A percentile compares a stretch with the other conserved stretches of the same genome.
phyloP scores from a whole-genome alignment of 2,113 vertebrate species.

The Malurus elegans region DNA sequence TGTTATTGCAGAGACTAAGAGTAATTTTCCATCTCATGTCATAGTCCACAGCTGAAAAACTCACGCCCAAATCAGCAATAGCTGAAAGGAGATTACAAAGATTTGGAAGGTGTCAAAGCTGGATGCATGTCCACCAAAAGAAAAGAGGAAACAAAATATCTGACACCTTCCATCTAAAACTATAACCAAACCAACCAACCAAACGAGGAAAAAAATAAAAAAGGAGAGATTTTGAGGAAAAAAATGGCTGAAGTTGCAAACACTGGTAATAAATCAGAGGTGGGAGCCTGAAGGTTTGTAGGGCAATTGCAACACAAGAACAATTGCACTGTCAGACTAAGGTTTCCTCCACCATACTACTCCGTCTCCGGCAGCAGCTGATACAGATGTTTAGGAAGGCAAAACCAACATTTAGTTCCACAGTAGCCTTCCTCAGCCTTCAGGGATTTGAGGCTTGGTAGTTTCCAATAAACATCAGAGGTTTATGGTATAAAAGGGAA shows the following conservation, averaged over 20 bases:
- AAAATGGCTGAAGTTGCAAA: background rate
- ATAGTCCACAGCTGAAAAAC: background rate
- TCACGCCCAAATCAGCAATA: accelerated
- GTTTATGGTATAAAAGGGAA: background rate
- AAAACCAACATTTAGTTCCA: background rate
- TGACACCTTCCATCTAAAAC: background rate
- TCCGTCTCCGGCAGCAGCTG: background rate
- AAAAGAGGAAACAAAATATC: background rate
- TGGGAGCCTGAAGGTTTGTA: background rate
- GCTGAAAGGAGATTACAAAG: background rate
- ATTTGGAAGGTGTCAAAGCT: background rate
- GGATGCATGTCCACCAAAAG: background rate
- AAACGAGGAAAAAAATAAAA: background rate
- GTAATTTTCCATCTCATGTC: background rate
- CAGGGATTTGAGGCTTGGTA: background rate
- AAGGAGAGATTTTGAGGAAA: background rate
- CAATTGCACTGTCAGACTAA: background rate
- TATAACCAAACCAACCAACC: background rate
- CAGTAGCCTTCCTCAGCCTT: background rate
- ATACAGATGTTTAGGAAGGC: background rate
- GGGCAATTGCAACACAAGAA: background rate
- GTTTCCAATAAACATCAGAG: background rate
- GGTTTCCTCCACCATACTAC: background rate
- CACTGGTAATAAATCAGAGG: background rate
- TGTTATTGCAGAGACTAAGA: background rate